phyloP scores from a whole-genome alignment of 2,888 invertebrate species.

The Sphaerophoria taeniata region DNA sequence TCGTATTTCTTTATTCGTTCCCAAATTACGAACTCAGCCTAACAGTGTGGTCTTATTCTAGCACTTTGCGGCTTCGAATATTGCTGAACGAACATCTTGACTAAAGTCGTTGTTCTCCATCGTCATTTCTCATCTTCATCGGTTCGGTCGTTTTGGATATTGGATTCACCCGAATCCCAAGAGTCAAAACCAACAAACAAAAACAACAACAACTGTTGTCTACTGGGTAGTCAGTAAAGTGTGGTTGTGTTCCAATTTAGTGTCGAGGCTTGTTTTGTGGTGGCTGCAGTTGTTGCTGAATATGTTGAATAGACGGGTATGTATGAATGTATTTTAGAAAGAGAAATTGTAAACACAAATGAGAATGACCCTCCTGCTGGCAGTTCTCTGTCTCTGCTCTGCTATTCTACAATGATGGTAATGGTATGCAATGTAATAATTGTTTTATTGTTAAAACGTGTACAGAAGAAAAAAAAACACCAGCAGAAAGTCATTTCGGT shows the following conservation, averaged over 20 bases:
- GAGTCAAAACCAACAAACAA: too few relatives aligned
- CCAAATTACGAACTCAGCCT: background rate
- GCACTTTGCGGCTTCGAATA: slow-evolving; percentile 24
- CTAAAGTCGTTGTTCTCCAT: slow-evolving; percentile 15
- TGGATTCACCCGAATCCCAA: too few relatives aligned
- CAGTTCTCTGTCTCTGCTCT: too few relatives aligned
- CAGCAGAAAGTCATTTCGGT: slow-evolving; percentile 8
- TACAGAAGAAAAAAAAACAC: slow-evolving; percentile 17
- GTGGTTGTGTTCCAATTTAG: background rate
- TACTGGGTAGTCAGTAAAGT: background rate
- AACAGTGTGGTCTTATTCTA: slow-evolving; percentile 24
- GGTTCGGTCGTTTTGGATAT: too few relatives aligned
- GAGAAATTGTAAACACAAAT: slow-evolving; percentile 68
- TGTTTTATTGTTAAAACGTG: slow-evolving; percentile 36
- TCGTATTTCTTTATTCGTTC: background rate
- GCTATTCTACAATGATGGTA: background rate
- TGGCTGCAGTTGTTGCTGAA: slow-evolving; percentile 41
- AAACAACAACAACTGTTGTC: background rate
- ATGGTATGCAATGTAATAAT: slow-evolving; percentile 42
- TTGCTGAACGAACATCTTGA: slow-evolving; percentile 14
- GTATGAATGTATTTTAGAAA: slow-evolving; percentile 36
- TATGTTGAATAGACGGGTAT: slow-evolving; percentile 9
- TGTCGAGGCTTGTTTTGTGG: slow-evolving; percentile 35
- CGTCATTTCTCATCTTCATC: background rate
- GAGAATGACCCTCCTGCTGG: slow-evolving; percentile 49